Evolutionary conservation across 1,140 invertebrate genomes (phyloP), one percentile per base, ranked within the genome.

Genomic region (Drosophila saltans): DNA sequence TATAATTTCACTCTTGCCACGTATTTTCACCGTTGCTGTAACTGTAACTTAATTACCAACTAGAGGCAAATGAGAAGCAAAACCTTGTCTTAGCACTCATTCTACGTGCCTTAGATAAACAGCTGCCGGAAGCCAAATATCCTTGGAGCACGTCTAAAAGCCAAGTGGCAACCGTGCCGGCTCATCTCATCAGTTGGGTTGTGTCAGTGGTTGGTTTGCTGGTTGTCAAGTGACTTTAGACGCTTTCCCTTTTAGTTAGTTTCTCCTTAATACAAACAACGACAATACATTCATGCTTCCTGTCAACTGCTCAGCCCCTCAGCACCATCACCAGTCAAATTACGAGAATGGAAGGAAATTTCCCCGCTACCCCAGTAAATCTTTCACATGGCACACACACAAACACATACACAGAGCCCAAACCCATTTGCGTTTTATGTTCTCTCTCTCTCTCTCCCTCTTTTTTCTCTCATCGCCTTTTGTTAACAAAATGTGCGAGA

Each of bases 1-100:
- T 64, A 64, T 61, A 56, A 72, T 72, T 63, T 60, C 39, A 56
- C 64, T 64, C 39, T 48, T 72, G 79, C 48, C 73, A 81, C 78
- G 78, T 81, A 52, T 52, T 52, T 52, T 36, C 7, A 81, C 52
- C 66, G 33, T 10, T 41, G 26, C 69, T 66, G 69, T 72, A 88
- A 88, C 66, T 88, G 72, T 72, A 88, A 88, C 66, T 88, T 86
- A 86, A 88, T 86, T 86, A 88, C 73, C 76, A 75, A 66, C 76
- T 58, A 55, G 60, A 74, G 68, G 75, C 69, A 79, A 86, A 79
- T 79, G 69, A 58, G 78, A 21, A 55, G 66, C 28, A 39, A 16
- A 16, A 45, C 59, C 76, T 62, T 58, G 45, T 43, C 41, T 58
- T 36, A 26, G 28, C 10, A 10, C 9, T 52, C 26, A 24, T 58